A percentile compares a stretch with the other conserved stretches of the same genome.
Evolutionary conservation across 2,888 invertebrate genomes (phyloP).

Genomic region (Saturnia pavonia): DNA sequence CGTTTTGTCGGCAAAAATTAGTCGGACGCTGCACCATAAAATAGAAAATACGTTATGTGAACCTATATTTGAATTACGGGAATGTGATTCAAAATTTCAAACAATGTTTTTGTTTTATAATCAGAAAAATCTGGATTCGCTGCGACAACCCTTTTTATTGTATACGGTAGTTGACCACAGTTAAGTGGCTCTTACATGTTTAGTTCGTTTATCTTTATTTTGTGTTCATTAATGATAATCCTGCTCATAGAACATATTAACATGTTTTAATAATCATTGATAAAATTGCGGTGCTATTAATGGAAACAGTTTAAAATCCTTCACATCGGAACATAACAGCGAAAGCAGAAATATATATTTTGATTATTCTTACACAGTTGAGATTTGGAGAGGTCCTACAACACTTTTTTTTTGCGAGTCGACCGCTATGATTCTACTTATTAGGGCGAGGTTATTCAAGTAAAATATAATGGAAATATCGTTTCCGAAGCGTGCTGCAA

Average conservation of each 20-base stretch:
- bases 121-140: background rate
- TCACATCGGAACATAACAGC: too few species aligned
- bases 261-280: background rate
- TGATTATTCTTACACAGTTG: too few species aligned
- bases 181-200: constrained; percentile 24
- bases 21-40: background rate
- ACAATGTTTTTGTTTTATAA: background rate
- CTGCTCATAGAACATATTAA: background rate
- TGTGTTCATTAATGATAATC: background rate
- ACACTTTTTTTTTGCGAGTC: too few species aligned
- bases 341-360: too few species aligned
- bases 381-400: too few species aligned
- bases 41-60: too few species aligned
- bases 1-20: background rate
- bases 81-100: background rate
- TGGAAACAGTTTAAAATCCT: too few species aligned
- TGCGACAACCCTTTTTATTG: constrained; percentile 12
- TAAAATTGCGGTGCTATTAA: background rate
- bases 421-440: too few species aligned
- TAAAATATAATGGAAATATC: too few species aligned
- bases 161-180: constrained; percentile 30
- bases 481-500: too few species aligned
- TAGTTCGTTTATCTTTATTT: constrained; percentile 26
- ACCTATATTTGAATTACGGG: background rate
- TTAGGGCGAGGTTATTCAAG: too few species aligned